Conservation (phyloP, 2,888 invertebrate genomes). For the Volucella inflata region DNA sequence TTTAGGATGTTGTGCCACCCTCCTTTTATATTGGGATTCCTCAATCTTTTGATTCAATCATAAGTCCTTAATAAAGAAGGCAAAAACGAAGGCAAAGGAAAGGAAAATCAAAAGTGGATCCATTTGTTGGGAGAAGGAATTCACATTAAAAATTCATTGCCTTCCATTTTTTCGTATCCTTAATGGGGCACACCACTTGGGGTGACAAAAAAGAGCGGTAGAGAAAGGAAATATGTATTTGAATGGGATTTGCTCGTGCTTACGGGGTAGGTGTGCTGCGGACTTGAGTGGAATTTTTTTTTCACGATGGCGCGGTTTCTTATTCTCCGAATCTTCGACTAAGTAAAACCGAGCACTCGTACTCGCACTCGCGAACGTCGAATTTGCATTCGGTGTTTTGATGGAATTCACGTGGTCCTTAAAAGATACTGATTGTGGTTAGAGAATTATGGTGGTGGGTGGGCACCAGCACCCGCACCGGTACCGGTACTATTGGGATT, state of each 20-base stretch:
- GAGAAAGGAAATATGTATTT: constrained; percentile 26
- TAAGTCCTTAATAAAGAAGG: constrained; percentile 73
- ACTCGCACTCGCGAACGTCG: constrained; percentile 48
- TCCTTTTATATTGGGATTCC: constrained; percentile 68
- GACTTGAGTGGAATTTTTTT: constrained; percentile 44
- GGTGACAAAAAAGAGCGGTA: background rate
- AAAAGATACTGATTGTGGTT: constrained; percentile 51
- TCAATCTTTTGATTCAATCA: constrained; percentile 75
- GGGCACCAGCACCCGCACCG: background rate
- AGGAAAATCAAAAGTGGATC: constrained; percentile 72
- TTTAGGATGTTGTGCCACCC: constrained; percentile 28
- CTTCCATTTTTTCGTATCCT: constrained; percentile 50
- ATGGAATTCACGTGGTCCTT: constrained; percentile 70
- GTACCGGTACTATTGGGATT: constrained; percentile 53
- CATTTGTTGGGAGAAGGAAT: constrained; percentile 72
- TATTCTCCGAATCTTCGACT: constrained; percentile 68
- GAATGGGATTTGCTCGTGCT: constrained; percentile 57
- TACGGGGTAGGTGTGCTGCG: constrained; percentile 49
- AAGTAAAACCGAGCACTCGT: constrained; percentile 56
- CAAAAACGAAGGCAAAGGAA: constrained; percentile 26
- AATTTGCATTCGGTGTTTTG: constrained; percentile 74
- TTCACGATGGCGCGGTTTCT: constrained; percentile 53
- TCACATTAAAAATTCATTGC: constrained; percentile 75
- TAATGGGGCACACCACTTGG: constrained; percentile 8
- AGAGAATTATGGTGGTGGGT: background rate